Evolutionary conservation across 2,888 invertebrate species (phyloP), one percentile per base, ranked within the genome.

Genomic region (Dione juno): DNA sequence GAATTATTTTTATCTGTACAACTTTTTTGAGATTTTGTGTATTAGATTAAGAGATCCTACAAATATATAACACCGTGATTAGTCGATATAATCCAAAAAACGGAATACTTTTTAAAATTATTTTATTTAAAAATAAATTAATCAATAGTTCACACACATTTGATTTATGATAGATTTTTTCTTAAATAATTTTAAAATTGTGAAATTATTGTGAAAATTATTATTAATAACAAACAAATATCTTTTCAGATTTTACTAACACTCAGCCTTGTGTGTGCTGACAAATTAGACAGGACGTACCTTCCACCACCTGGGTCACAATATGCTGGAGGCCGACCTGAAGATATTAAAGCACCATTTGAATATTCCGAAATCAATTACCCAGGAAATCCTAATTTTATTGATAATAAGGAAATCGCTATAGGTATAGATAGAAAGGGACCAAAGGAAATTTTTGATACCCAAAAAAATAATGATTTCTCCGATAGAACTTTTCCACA

Each of bases 271-370:
- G 80, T 77, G 16, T 76, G 78, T 19, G 76, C 84, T 3, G 89
- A 89, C 40, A 90, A 90, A 74, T 74, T 91, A 35, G 86, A 89
- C 67, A 80, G 86, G 57, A 83, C 80, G 0, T 92, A 91, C 58
- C 82, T 91, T 45, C 91, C 92, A 66, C 91, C 92, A 43, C 84
- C 86, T 1, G 87, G 86, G 69, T 84, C 88, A 1, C 80, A 85
- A 70, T 81, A 79, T 63, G 74, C 90, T 72, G 91, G 88, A 57
- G 89, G 90, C 13, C 80, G 77, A 2, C 79, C 82, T 65, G 85
- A 80, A 37, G 83, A 81, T 16, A 79, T 87, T 14, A 79, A 84
- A 67, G 77, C 77, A 7, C 89, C 90, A 5, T 75, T 88, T 8
- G 83, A 86, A 75, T 79, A 77, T 28, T 86, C 88, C 1, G 82